Conservation (phyloP, 2,888 invertebrate species). For the Steromphala cineraria region DNA sequence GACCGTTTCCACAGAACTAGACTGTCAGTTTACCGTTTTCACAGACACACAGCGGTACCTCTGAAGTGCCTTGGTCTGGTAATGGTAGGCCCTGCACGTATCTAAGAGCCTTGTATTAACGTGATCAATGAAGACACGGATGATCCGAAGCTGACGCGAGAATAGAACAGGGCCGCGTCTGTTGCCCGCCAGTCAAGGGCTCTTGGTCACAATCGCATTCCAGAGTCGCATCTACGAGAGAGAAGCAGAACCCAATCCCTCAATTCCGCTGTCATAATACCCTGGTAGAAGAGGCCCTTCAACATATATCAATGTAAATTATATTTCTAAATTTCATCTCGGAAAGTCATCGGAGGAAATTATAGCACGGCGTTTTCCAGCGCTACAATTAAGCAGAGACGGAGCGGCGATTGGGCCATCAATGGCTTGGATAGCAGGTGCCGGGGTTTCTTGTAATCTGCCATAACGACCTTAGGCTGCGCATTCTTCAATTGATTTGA, state of each 20-base stretch:
- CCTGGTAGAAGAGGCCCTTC: conserved; percentile 16
- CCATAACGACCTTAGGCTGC: conserved; percentile 35
- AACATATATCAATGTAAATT: conserved; percentile 45
- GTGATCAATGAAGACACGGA: not conserved
- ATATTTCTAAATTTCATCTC: conserved; percentile 40
- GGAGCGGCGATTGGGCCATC: conserved; percentile 1
- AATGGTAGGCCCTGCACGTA: not conserved
- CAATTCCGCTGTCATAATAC: conserved; percentile 34
- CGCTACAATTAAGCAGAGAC: conserved; percentile 17
- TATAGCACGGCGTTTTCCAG: conserved; percentile 14
- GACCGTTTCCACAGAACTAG: too few relatives aligned
- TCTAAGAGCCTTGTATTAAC: not conserved
- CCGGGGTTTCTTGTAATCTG: conserved; percentile 17
- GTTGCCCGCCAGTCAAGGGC: not conserved
- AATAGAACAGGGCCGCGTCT: not conserved
- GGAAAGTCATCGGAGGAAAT: conserved; percentile 32
- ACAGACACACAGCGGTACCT: too few relatives aligned
- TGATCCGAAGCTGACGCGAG: not conserved
- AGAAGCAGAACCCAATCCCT: conserved; percentile 21
- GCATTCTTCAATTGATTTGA: conserved; percentile 38
- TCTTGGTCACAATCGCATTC: not conserved
- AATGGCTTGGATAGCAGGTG: conserved; percentile 10
- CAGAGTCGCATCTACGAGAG: not conserved
- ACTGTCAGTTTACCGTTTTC: too few relatives aligned
- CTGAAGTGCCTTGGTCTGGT: not conserved